Evolutionary conservation across 2,797 vertebrate species (phyloP), one percentile per base, ranked within the genome.

Genomic region (Pipistrellus pygmaeus): DNA sequence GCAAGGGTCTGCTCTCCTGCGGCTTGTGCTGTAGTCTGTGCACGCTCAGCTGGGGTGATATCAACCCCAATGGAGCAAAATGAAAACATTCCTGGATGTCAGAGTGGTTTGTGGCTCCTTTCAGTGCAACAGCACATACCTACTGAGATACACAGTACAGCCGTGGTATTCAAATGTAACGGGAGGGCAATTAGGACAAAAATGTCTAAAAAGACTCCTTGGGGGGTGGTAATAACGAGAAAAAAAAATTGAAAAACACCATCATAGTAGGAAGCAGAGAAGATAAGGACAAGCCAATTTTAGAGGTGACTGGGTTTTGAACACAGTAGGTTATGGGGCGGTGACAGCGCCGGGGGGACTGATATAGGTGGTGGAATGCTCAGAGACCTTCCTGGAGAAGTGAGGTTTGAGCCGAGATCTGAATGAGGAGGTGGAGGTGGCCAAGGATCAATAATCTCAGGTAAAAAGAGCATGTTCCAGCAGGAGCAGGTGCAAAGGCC

Each of bases 111-210:
- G 66, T 35, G 51, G 81, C 41, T 75, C 85, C n/a, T 82, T 35
- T 53, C 2, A 35, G 38, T 44, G 48, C 27, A 64, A 62, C 2
- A 57, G 68, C 66, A 35, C 25, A 46, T 6, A 55, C 53, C 3
- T 55, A n/a, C n/a, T 86, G 53, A 64, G 51, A 51, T 8, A 15
- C 46, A 82, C 4, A 51, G 51, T 11, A 55, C 30, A 89, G 30
- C 10, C 48, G 51, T 62, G 68, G 20, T 57, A 57, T 84, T 95
- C 77, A 51, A 62, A 71, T 91, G 91, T 86, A n/a, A 80, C 2
- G 25, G 73, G 72, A 82, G 12, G 44, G 44, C 81, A 87, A 71
- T 62, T 35, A 89, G 57, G 32, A 94, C 83, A 91, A 95, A 85
- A 72, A 85, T 20, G n/a, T 68, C 38, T 76, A 82, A 75, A 83